A percentile compares a stretch with the other conserved stretches of the same genome.
phyloP scores from a whole-genome alignment of 2,797 vertebrate genomes.

The Austrolebias charrua region DNA sequence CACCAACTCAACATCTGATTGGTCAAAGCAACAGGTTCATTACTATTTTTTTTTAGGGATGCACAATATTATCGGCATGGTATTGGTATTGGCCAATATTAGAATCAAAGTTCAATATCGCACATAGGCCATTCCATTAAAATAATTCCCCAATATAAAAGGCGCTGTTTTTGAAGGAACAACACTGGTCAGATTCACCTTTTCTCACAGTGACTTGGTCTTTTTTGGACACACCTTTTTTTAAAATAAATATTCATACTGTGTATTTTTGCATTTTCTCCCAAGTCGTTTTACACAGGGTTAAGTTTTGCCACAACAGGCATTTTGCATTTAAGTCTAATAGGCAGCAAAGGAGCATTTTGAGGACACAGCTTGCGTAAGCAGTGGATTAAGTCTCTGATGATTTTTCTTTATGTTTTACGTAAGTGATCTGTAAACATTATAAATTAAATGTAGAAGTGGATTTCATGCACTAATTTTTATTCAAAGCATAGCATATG shows the following conservation, averaged over 20 bases:
- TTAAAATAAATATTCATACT: constrained; percentile 11
- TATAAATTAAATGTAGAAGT: constrained; percentile 22
- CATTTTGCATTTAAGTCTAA: constrained; percentile 15
- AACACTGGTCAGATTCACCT: too few species aligned
- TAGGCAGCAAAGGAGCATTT: constrained; percentile 29
- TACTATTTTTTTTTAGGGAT: too few species aligned
- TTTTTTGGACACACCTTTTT: too few species aligned
- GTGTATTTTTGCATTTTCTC: constrained; percentile 25
- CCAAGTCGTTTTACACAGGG: constrained; percentile 10
- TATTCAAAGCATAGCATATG: constrained; percentile 8
- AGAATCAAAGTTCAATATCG: too few species aligned
- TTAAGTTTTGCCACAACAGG: constrained; percentile 26
- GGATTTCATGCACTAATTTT: not conserved
- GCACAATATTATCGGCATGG: too few species aligned
- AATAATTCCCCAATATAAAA: too few species aligned
- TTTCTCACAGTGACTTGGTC: too few species aligned
- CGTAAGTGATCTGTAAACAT: constrained; percentile 4
- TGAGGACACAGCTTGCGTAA: constrained; percentile 16
- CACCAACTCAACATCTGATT: too few species aligned
- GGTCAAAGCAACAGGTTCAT: too few species aligned
- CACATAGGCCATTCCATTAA: too few species aligned
- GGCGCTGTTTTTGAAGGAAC: too few species aligned
- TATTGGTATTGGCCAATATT: too few species aligned
- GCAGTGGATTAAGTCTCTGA: constrained; percentile 12
- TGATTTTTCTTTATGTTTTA: not conserved